Evolutionary conservation across 2,113 vertebrate genomes (phyloP), one percentile per base, ranked within the genome.

Genomic region (Microtus pennsylvanicus): DNA sequence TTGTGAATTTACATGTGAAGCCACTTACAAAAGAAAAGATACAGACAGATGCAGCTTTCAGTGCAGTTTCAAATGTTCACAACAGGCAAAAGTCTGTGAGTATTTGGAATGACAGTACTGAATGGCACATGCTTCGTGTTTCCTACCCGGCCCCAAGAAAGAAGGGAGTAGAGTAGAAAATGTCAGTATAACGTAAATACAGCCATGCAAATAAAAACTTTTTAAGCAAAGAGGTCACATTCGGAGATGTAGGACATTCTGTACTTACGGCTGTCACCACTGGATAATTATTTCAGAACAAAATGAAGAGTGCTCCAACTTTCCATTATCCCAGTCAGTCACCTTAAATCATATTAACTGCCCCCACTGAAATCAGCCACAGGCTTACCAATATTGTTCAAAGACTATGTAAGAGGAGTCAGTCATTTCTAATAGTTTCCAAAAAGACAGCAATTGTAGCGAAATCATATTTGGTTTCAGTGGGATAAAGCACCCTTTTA

Each of bases 11-110:
- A 99, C 98, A 98, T 96, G 97, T 98, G 98, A 98, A 92, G 70
- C 98, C 98, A 99, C 98, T 99, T 99, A 99, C 98, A 98, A 98
- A 98, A 98, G 98, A 94, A 96, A 98, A 98, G 97, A 96, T 97
- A 98, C 98, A 98, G 98, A 98, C 98, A 98, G 94, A 98, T 96
- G 98, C 97, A 98, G 98, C 97, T 98, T 98, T 98, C 98, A 98
- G 99, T 99, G 99, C 98, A 99, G 97, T 98, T 98, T 98, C 97
- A 98, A 98, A 98, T 97, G 97, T 97, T 97, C 97, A 97, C 96
- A 98, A 98, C 98, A 99, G 98, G 98, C 98, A 98, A 96, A 67
- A 98, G 96, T 98, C 97, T 88, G 90, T 97, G 98, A 97, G 95
- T 97, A 98, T 97, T 91, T 98, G 99, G 98, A 99, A 98, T 98